Percentiles rank a stretch among this genome's conserved stretches.
These are phyloP conservation scores for Microcebus tavaratra DNA, from an alignment of 2,113 vertebrate genomes.

Conservation along the genomic window DNA sequence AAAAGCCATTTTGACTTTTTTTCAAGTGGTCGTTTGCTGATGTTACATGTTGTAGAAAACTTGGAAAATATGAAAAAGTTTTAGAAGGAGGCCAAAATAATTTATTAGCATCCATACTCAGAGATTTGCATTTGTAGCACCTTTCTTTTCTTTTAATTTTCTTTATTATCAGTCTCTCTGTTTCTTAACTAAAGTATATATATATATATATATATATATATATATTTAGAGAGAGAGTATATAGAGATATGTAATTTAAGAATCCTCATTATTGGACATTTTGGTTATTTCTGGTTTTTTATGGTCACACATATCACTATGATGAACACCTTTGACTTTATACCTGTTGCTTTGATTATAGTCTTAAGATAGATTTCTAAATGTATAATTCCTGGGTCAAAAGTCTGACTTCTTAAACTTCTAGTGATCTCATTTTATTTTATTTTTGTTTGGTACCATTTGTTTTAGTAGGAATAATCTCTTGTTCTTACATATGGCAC, in stretches of 20 bases:
- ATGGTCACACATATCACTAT: background rate
- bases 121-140: background rate
- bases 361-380: background rate
- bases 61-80: background rate
- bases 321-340: background rate
- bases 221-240: no score
- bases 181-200: background rate
- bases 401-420: background rate
- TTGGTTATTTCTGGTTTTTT: constrained; percentile 38
- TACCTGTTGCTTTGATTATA: background rate
- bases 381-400: background rate
- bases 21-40: background rate
- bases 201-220: no score
- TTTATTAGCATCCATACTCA: background rate
- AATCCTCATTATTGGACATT: background rate
- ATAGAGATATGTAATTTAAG: background rate
- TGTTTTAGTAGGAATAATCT: constrained; percentile 22
- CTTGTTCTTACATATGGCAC: background rate
- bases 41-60: background rate
- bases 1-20: background rate
- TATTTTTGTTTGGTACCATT: background rate
- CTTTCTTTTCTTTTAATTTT: constrained; percentile 1
- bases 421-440: background rate
- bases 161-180: background rate
- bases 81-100: background rate